A percentile compares a stretch with the other conserved stretches of the same genome.
These are phyloP conservation scores for Gobio gobio DNA, from an alignment of 2,113 vertebrate species.

Conservation along the genomic window DNA sequence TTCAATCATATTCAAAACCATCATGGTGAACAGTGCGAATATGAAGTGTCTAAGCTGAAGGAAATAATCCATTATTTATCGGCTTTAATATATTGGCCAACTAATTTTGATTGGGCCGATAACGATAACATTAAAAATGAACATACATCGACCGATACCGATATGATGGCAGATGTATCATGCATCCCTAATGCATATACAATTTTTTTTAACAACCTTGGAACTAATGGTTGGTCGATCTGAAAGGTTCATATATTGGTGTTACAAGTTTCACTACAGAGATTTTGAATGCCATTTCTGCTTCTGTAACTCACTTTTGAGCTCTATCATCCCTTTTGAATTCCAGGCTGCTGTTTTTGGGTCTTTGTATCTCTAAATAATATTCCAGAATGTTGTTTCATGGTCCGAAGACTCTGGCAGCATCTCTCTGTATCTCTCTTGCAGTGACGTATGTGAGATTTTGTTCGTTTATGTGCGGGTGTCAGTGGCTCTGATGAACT, in stretches of 20 bases:
- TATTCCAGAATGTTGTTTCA: not conserved
- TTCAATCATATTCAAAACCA: no score
- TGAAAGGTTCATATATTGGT: not conserved
- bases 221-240: not conserved
- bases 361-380: not conserved
- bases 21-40: no score
- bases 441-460: not conserved
- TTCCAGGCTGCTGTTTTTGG: no score
- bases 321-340: not conserved
- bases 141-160: no score
- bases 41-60: no score
- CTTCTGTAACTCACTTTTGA: not conserved
- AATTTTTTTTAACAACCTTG: not conserved
- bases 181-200: no score
- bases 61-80: no score
- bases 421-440: conserved; percentile 6
- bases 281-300: not conserved
- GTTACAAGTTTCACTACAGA: not conserved
- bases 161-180: no score
- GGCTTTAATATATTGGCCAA: no score
- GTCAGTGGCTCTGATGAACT: not conserved
- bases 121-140: no score
- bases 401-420: not conserved
- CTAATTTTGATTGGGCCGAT: no score
- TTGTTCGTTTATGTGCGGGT: not conserved